Evolutionary conservation across 2,113 vertebrate species (phyloP).

Genomic region (Coreoperca whiteheadi): DNA sequence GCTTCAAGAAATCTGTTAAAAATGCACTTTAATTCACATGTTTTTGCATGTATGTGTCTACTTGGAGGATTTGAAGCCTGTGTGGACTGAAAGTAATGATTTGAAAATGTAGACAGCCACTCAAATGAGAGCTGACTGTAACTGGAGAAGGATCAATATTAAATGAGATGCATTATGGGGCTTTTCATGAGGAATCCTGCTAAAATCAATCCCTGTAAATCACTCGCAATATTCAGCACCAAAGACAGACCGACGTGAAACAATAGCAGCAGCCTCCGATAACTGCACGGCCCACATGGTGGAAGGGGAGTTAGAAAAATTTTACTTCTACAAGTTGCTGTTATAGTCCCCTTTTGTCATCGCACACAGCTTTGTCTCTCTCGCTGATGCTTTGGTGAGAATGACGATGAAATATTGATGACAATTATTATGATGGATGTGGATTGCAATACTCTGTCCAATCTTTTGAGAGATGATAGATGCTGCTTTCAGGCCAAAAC

Average conservation of each 20-base stretch:
- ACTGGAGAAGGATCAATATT: slow-evolving; percentile 52
- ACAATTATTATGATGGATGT: slow-evolving; percentile 59
- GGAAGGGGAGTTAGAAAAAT: slow-evolving; percentile 33
- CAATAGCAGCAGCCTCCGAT: slow-evolving; percentile 29
- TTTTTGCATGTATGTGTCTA: background rate
- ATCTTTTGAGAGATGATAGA: slow-evolving; percentile 31
- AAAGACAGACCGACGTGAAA: slow-evolving; percentile 46
- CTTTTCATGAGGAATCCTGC: slow-evolving; percentile 40
- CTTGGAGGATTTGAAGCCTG: background rate
- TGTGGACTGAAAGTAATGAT: slow-evolving; percentile 12
- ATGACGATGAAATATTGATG: slow-evolving; percentile 54
- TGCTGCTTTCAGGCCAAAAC: slow-evolving; percentile 7
- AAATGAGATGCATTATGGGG: slow-evolving; percentile 47
- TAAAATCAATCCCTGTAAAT: slow-evolving; percentile 56
- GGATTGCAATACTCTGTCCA: slow-evolving; percentile 9
- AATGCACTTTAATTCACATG: background rate
- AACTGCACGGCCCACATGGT: slow-evolving; percentile 18
- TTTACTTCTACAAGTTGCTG: slow-evolving; percentile 21
- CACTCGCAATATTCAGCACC: slow-evolving; percentile 23
- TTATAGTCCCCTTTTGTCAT: slow-evolving; percentile 49
- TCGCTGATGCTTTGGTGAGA: slow-evolving; percentile 14
- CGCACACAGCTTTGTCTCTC: slow-evolving; percentile 45
- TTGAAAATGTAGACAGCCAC: slow-evolving; percentile 31
- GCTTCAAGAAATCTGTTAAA: background rate
- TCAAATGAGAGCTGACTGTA: slow-evolving; percentile 37